These are phyloP conservation scores for Loris lydekkerianus DNA, from an alignment of 2,797 vertebrate species.

Conservation along the genomic window DNA sequence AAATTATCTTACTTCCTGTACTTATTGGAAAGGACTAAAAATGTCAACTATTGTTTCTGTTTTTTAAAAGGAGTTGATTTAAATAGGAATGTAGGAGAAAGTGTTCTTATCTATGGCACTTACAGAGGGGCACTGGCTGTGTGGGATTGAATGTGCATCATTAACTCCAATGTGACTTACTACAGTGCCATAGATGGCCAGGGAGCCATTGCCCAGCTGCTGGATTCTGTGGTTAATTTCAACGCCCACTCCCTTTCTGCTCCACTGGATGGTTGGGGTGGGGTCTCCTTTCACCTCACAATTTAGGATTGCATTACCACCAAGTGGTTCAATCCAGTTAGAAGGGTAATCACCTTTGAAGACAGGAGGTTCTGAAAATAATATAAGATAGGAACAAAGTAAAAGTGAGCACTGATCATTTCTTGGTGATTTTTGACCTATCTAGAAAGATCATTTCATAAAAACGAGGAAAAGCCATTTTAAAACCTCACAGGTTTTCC, in stretches of 20 bases:
- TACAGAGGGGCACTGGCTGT: not conserved
- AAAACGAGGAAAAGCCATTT: not conserved
- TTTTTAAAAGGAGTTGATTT: not conserved
- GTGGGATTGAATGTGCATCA: not conserved
- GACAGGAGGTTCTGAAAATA: slow-evolving; percentile 94
- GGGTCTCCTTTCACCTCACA: slow-evolving; percentile 97
- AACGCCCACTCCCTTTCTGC: slow-evolving; percentile 92
- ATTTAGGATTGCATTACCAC: slow-evolving; percentile 95
- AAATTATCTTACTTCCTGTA: not conserved
- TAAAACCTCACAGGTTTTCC: not conserved
- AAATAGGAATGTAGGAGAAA: not conserved
- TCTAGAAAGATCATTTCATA: not conserved
- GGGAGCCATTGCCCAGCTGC: slow-evolving; percentile 95
- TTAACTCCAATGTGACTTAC: slow-evolving; percentile 86
- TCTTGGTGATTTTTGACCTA: slow-evolving; percentile 25
- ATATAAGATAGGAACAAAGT: not conserved
- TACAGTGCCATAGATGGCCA: slow-evolving; percentile 96
- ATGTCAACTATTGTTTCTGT: not conserved
- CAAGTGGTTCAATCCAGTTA: slow-evolving; percentile 94
- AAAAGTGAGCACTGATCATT: not conserved
- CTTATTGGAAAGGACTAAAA: not conserved
- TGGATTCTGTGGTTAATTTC: slow-evolving; percentile 92
- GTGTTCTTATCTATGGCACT: not conserved
- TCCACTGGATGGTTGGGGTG: slow-evolving; percentile 96
- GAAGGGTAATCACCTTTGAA: slow-evolving; percentile 95